phyloP scores from a whole-genome alignment of 1,140 invertebrate genomes.

The Bombyx mori region ASM3026992v2 NC_085115.1:6822001-6822500 shows the following conservation, averaged over 20 bases:
- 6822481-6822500: no score
- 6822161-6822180: constrained; percentile 50
- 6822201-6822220: constrained; percentile 21
- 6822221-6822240: constrained; percentile 9
- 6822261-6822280: constrained; percentile 14
- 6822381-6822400: no score
- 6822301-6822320: no score
- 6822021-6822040: constrained; percentile 7
- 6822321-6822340: no score
- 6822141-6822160: constrained; percentile 43
- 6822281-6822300: no score
- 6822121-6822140: constrained; percentile 23
- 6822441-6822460: no score
- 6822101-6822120: constrained; percentile 30
- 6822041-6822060: constrained; percentile 16
- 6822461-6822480: no score
- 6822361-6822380: no score
- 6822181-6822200: constrained; percentile 51
- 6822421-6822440: no score
- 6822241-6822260: constrained; percentile 38
- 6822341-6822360: no score
- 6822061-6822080: constrained; percentile 9
- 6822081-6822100: constrained; percentile 34
- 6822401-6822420: no score
- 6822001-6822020: constrained; percentile 10